Percentiles rank a stretch among this genome's conserved stretches.
phyloP scores from a whole-genome alignment of 2,113 vertebrate genomes.

The Microcebus jonahi region DNA sequence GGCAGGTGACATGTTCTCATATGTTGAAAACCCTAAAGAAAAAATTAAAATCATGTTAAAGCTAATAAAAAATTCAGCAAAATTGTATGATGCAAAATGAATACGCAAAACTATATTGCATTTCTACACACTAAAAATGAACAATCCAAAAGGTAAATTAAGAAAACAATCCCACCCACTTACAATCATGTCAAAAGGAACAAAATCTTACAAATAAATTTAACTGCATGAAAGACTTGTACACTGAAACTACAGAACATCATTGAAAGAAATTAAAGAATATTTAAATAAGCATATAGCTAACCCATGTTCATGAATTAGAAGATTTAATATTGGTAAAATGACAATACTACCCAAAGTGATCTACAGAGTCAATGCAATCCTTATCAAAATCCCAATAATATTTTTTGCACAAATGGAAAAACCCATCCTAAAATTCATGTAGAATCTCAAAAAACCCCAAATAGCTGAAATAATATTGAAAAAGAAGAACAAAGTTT shows the following conservation, averaged over 20 bases:
- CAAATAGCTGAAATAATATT: background rate
- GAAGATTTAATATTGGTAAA: background rate
- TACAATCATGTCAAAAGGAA: background rate
- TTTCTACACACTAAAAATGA: background rate
- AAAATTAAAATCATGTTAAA: background rate
- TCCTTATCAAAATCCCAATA: background rate
- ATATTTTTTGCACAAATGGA: background rate
- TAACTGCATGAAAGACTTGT: background rate
- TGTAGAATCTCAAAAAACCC: background rate
- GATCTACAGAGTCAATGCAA: background rate
- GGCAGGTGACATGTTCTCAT: background rate
- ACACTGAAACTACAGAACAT: background rate
- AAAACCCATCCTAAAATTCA: background rate
- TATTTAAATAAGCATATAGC: background rate
- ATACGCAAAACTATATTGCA: background rate
- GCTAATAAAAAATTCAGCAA: background rate
- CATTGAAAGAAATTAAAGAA: background rate
- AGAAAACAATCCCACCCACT: background rate
- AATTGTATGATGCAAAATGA: background rate
- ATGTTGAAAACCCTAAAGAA: background rate
- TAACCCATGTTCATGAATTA: background rate
- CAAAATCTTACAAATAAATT: background rate
- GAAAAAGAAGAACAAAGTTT: background rate
- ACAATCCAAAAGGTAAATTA: background rate
- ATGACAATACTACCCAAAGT: background rate